Evolutionary conservation across 2,113 vertebrate species (phyloP).

Genomic region (Origma solitaria): DNA sequence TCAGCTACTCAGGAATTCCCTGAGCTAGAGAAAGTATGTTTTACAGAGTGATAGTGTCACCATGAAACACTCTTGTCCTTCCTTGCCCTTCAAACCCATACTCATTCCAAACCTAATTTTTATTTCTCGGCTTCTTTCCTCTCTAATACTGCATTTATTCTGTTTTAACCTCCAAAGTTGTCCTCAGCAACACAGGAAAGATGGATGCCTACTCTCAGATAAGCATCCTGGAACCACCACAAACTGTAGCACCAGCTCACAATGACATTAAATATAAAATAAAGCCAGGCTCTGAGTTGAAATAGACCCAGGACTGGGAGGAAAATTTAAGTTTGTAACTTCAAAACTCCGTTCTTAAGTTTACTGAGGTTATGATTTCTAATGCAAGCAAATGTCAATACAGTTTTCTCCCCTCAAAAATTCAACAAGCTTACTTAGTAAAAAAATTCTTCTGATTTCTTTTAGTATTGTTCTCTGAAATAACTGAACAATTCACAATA

Average conservation of each 20-base stretch:
- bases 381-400: not conserved
- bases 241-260: not conserved
- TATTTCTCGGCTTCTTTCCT: not conserved
- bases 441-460: not conserved
- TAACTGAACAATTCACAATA: not conserved
- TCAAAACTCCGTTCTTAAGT: not conserved
- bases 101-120: not conserved
- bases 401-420: not conserved
- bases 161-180: not conserved
- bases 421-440: accelerated
- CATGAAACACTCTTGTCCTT: not conserved
- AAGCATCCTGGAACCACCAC: not conserved
- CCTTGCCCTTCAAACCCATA: not conserved
- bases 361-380: not conserved
- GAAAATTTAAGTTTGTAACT: not conserved
- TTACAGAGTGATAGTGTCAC: not conserved
- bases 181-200: not conserved
- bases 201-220: not conserved
- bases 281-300: not conserved
- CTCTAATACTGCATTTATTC: not conserved
- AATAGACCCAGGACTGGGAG: not conserved
- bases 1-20: not conserved
- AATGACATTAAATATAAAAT: not conserved
- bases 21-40: not conserved
- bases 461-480: not conserved